Conservation (phyloP, 2,797 vertebrate genomes). For the Crocodylus rhombifer region DNA sequence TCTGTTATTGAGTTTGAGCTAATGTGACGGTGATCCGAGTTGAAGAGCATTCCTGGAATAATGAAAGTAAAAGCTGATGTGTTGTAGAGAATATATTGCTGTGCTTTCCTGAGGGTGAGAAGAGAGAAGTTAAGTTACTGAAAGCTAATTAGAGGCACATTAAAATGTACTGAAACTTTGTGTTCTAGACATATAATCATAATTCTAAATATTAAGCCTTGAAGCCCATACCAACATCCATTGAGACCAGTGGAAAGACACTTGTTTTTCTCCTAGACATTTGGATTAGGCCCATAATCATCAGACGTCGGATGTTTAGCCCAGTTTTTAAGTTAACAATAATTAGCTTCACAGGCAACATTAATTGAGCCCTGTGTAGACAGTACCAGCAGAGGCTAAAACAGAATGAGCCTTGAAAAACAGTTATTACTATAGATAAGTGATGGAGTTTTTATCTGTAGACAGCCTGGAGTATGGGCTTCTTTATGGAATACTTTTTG, state of each 20-base stretch:
- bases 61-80: neutral
- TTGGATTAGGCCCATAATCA: neutral
- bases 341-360: neutral
- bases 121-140: neutral
- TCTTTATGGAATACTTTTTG: neutral
- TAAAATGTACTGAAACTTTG: neutral
- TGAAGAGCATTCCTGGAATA: neutral
- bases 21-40: rapidly evolving
- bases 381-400: neutral
- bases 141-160: neutral
- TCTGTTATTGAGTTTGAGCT: neutral
- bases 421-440: neutral
- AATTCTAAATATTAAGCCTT: neutral
- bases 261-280: neutral
- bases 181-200: neutral
- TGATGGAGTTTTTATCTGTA: neutral
- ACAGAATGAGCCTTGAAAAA: neutral
- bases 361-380: neutral
- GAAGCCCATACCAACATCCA: neutral
- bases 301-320: neutral
- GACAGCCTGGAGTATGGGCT: neutral
- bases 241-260: neutral
- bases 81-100: neutral
- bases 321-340: neutral
- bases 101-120: neutral